Evolutionary conservation across 1,140 invertebrate species (phyloP).

Genomic region (Centruroides sculpturatus): DNA sequence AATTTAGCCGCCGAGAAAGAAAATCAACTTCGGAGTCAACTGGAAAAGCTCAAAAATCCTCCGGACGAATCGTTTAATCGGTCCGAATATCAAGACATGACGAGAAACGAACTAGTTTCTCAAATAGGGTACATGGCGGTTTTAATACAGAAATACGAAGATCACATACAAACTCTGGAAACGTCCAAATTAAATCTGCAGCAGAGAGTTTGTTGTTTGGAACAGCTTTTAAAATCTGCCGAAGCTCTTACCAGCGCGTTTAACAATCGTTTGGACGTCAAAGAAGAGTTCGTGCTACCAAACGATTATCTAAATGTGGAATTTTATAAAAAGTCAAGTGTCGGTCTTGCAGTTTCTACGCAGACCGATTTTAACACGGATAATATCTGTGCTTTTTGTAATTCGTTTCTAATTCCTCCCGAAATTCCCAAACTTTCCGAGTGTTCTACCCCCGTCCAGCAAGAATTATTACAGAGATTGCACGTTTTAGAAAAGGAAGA

Average conservation of each 20-base stretch:
- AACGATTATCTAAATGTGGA: too few species aligned
- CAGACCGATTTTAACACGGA: not conserved
- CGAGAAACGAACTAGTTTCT: conserved; percentile 39
- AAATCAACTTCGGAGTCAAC: conserved; percentile 7
- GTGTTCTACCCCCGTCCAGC: not conserved
- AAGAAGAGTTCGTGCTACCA: too few species aligned
- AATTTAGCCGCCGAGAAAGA: conserved; percentile 12
- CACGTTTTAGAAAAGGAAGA: conserved; percentile 10
- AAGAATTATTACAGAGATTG: conserved; percentile 10
- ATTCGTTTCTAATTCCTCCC: not conserved
- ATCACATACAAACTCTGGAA: conserved; percentile 39
- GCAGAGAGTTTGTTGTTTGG: not conserved
- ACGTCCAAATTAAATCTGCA: conserved; percentile 40
- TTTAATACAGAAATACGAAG: conserved; percentile 36
- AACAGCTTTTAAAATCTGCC: too few species aligned
- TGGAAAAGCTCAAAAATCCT: conserved; percentile 6
- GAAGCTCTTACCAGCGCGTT: too few species aligned
- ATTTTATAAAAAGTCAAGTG: too few species aligned
- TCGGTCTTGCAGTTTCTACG: not conserved
- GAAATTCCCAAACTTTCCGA: not conserved
- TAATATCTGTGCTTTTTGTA: not conserved
- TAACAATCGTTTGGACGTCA: too few species aligned
- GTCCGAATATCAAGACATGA: conserved; percentile 38
- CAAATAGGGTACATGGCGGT: conserved; percentile 20
- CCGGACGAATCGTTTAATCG: conserved; percentile 22